A percentile compares a stretch with the other conserved stretches of the same genome.
Evolutionary conservation across 2,888 invertebrate species (phyloP).

Genomic region (Caenorhabditis sp.): DNA sequence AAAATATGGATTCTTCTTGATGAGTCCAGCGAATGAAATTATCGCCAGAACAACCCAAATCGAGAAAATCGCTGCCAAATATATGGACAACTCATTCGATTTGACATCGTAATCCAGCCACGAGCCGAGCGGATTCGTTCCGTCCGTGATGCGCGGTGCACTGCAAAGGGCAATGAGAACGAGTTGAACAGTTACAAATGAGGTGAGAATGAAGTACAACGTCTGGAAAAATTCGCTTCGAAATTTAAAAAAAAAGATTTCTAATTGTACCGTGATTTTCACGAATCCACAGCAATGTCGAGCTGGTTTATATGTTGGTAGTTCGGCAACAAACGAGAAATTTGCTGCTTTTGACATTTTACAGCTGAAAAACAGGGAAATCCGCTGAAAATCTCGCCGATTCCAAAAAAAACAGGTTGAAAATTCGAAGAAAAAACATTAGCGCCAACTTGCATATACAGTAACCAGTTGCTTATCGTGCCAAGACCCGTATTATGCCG

Average conservation of each 20-base stretch:
- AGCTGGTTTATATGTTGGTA: constrained; percentile 24
- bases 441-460: neutral
- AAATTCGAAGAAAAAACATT: neutral
- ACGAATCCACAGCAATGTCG: constrained; percentile 32
- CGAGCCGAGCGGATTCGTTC: neutral
- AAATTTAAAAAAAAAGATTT: constrained; percentile 10
- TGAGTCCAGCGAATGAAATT: constrained; percentile 5
- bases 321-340: constrained; percentile 26
- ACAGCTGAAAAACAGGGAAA: constrained; percentile 3
- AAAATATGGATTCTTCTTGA: neutral
- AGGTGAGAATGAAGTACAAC: constrained; percentile 1
- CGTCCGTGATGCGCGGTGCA: neutral
- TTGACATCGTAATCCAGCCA: neutral
- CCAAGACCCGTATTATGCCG: constrained; percentile 12
- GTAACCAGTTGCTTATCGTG: constrained; percentile 21
- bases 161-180: neutral
- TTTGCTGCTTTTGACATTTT: constrained; percentile 35
- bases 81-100: neutral
- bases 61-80: neutral
- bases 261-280: neutral
- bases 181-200: neutral
- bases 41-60: neutral
- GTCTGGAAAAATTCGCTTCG: constrained; percentile 21
- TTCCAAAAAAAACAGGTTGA: neutral
- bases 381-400: neutral